Base-by-base conservation (phyloP, 23 tunicate genomes). In the Phallusia fumigata region DNA sequence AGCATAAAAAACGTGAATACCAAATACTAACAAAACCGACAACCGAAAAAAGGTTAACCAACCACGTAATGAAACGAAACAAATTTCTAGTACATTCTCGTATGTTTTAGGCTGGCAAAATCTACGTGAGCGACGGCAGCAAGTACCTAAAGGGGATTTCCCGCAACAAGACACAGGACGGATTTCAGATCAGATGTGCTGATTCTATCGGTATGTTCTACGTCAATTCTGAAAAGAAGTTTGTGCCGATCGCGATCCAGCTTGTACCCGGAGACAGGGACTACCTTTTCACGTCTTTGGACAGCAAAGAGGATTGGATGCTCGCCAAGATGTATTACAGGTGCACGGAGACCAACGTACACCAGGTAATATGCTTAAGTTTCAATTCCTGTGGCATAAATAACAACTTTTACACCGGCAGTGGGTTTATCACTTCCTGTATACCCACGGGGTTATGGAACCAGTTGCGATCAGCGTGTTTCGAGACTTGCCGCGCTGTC, bases 241-340 rank as follows among this genome's bases (percentile, higher is more conserved):
- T 86, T 81, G 85, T 80, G 18, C 90, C 90, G 22, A 86, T 86
- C 49, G 90, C 90, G 3, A 86, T 86, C 0, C 90, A 86, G 73
- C 73, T 86, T 18, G 85, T 75, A 30, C 90, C 85, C 0, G 75
- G 73, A 64, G 80, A 86, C 44, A 30, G 64, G 26, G 51, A 80
- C 12, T 81, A 50, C 11, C 12, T 86, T 32, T 81, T 80, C 0
- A 81, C 85, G 19, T 74, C 81, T 0, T 19, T 76, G 18, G 85
- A 74, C 81, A 22, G 72, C 33, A 44, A 80, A 19, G 40, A 79
- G 33, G 85, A 86, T 45, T 86, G 90, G 90, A 0, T 86, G 80
- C 47, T 86, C 73, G 90, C 90, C 16, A 81, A 80, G 45, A 81
- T 86, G 85, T 81, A 85, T 32, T 86, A 31, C 52, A 81, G 33